Base-by-base conservation (phyloP, 2,888 invertebrate genomes). In the Saturnia pavonia region DNA sequence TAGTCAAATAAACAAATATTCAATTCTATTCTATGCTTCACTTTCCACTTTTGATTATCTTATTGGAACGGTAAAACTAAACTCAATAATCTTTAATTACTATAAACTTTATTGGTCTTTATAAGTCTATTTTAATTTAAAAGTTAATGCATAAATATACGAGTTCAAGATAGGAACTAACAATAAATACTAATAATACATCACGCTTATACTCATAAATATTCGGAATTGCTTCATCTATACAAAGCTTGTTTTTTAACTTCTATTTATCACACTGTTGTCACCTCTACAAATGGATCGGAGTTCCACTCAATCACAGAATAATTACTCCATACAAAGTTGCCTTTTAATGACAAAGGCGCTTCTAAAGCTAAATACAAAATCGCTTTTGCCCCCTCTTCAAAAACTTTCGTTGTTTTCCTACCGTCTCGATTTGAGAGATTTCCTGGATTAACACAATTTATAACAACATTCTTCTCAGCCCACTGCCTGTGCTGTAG, bases 401-500 rank as follows among this genome's bases (percentile, higher is more conserved):
- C 91, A 72, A 86, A 92, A 63, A 88, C 89, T 78, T 89, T 91
- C 0, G 88, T 76, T 1, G 88, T 85, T 76, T 86, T 92, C 60
- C 91, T 87, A 9, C 84, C 85, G 72, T 91, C 92, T n/a, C 85
- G 83, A 72, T 82, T 85, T 14, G 82, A 81, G 0, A 90, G 72
- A 70, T 84, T 90, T 0, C 94, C 94, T 70, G 94, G 94, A 73
- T 93, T 93, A 25, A 94, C 92, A 76, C 93, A 94, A 74, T 92
- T 92, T 70, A 93, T 92, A 7, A 90, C 86, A 0, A 91, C 77
- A 0, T 89, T 90, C 75, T 80, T 88, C 14, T 85, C 82, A 3
- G 83, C 78, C 93, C 92, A 95, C 72, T 94, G 88, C 74, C 95
- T 88, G 75, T 97, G 97, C 76, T 97, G 97, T 43, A 97, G 89